These are phyloP conservation scores for Lepus americanus DNA, from an alignment of 2,113 vertebrate species.

Conservation along the genomic window DNA sequence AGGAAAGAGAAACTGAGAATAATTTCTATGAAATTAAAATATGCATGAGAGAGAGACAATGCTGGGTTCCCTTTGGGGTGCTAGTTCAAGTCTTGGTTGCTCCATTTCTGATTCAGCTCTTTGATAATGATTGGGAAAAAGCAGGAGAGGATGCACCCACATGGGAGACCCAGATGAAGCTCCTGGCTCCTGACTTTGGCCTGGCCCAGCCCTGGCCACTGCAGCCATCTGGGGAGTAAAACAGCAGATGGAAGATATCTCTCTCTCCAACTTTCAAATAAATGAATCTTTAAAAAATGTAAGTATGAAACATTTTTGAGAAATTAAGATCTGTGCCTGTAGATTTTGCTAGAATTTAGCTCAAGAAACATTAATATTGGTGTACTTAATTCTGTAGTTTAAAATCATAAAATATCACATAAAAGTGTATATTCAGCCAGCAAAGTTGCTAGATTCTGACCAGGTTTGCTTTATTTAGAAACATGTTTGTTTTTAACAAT, in stretches of 20 bases:
- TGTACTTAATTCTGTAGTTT: not conserved
- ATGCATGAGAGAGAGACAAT: not conserved
- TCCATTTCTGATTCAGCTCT: no score
- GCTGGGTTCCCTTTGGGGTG: no score
- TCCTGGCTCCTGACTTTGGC: no score
- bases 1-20: not conserved
- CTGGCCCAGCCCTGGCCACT: no score
- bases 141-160: no score
- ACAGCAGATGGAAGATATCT: no score
- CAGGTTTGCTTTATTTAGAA: not conserved
- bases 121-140: no score
- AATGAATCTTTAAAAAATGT: no score
- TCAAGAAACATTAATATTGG: constrained; percentile 30
- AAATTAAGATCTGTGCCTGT: not conserved
- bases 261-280: no score
- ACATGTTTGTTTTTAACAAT: not conserved
- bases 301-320: not conserved
- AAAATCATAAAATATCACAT: constrained; percentile 12
- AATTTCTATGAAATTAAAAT: not conserved
- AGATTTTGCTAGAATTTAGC: constrained; percentile 13
- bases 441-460: not conserved
- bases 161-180: no score
- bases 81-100: no score
- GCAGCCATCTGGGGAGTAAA: no score
- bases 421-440: not conserved